Evolutionary conservation across 2,888 invertebrate genomes (phyloP), one percentile per base, ranked within the genome.

Genomic region (Amaurobius ferox): DNA sequence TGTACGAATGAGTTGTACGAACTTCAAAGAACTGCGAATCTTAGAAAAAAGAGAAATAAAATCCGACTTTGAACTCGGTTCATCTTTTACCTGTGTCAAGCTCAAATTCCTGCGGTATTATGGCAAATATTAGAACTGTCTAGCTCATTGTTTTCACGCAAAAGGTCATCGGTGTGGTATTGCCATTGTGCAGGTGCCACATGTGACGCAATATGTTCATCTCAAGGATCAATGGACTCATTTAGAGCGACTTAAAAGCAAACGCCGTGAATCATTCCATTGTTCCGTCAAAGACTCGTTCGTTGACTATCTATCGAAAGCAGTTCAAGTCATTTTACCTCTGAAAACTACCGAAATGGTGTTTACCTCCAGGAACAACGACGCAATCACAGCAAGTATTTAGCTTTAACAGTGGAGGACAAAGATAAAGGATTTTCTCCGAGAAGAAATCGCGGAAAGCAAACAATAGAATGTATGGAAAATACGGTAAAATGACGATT

Each of bases 161-260:
- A 6, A 55, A 55, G 55, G 55, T 55, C 55, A 55, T 1, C 23
- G 55, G 19, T 55, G 23, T 55, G 55, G 55, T 55, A 55, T 55
- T 55, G 55, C 55, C 23, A 23, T 55, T 55, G 1, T 55, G 16
- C 55, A 55, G 55, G 55, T 55, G 55, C 55, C 19, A 55, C 23
- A 55, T 55, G 23, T 55, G 55, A 55, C 55, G 55, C 19, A 55
- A 55, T 19, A 55, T 55, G 55, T 23, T 55, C 55, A 55, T 55
- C 19, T n/a, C 55, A 23, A 3, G 55, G 55, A 55, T 55, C 55
- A 55, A 55, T 23, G 55, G 23, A 55, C 55, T 23, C 55, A 23
- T 55, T 55, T 55, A 6, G 23, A 1, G 23, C 55, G 55, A 55
- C 55, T 55, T 23, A 55, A 23, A 16, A 23, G 23, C 19, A 55